These are phyloP conservation scores for Rhaphigaster nebulosa DNA, from an alignment of 2,888 invertebrate genomes.

Conservation along the genomic window DNA sequence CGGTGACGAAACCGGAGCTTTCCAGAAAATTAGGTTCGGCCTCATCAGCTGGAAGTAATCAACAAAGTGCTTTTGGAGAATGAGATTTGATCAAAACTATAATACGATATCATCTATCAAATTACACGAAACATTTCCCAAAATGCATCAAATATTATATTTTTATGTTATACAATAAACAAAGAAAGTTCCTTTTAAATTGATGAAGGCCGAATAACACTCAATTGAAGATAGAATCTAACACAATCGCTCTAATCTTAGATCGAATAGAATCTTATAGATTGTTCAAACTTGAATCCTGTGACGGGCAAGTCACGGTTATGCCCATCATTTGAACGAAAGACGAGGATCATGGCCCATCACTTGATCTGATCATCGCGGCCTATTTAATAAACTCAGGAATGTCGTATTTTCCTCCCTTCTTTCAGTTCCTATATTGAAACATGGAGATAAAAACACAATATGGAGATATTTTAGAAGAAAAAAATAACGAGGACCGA, in stretches of 20 bases:
- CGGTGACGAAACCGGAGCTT: background rate
- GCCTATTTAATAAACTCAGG: too few species aligned
- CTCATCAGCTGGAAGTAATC: background rate
- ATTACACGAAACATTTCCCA: background rate
- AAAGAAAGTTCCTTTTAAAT: background rate
- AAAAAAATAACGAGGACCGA: too few species aligned
- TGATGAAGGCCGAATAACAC: background rate
- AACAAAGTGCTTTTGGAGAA: background rate
- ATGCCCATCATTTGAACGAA: background rate
- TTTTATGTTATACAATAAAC: background rate
- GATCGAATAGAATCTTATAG: background rate
- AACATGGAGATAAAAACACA: too few species aligned
- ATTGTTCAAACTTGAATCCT: background rate
- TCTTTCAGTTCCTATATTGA: too few species aligned
- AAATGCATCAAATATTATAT: background rate
- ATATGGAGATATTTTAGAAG: too few species aligned
- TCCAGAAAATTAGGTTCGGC: background rate
- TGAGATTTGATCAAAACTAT: background rate
- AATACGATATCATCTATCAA: background rate
- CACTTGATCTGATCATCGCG: background rate
- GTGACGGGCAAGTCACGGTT: background rate
- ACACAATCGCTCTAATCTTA: too few species aligned
- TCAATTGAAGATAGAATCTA: background rate
- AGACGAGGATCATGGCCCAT: background rate
- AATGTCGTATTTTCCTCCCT: too few species aligned